Evolutionary conservation across 2,797 vertebrate genomes (phyloP).

Genomic region (Mastacembelus armatus): DNA sequence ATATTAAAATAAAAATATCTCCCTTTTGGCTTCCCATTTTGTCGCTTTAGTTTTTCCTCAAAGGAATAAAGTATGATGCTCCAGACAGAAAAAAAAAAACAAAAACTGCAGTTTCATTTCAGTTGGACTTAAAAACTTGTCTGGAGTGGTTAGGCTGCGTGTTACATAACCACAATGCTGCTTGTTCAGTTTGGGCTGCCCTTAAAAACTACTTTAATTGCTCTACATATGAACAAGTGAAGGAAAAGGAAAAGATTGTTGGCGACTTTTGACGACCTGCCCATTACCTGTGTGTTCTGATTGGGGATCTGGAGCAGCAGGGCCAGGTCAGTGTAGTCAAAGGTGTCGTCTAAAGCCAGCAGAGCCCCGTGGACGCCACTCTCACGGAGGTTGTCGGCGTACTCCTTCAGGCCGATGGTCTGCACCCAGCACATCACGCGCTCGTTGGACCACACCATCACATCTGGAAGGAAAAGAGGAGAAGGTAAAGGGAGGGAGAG

Average conservation of each 20-base stretch:
- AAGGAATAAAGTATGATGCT: too few species aligned
- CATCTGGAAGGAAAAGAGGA: slow-evolving; percentile 79
- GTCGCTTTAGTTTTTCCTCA: too few species aligned
- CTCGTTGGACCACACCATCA: slow-evolving; percentile 97
- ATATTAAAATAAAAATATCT: too few species aligned
- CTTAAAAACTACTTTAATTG: not conserved
- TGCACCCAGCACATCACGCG: slow-evolving; percentile 95
- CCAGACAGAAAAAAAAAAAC: too few species aligned
- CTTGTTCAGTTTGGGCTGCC: not conserved
- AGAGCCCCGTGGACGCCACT: slow-evolving; percentile 92
- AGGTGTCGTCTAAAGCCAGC: slow-evolving; percentile 93
- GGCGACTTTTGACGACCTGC: not conserved
- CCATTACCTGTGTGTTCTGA: slow-evolving; percentile 89
- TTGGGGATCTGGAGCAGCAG: slow-evolving; percentile 94
- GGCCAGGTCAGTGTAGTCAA: slow-evolving; percentile 93
- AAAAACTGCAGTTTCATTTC: too few species aligned
- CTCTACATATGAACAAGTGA: not conserved
- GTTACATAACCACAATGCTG: too few species aligned
- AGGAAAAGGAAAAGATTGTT: not conserved
- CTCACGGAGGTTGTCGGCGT: slow-evolving; percentile 92
- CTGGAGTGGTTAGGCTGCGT: too few species aligned
- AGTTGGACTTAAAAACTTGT: too few species aligned
- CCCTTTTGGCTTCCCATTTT: too few species aligned
- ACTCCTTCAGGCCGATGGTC: slow-evolving; percentile 92
- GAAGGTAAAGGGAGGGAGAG: slow-evolving; percentile 1